These are phyloP conservation scores for Caenorhabditis briggsae DNA, from an alignment of 1,140 invertebrate species.

Conservation along the genomic window DNA sequence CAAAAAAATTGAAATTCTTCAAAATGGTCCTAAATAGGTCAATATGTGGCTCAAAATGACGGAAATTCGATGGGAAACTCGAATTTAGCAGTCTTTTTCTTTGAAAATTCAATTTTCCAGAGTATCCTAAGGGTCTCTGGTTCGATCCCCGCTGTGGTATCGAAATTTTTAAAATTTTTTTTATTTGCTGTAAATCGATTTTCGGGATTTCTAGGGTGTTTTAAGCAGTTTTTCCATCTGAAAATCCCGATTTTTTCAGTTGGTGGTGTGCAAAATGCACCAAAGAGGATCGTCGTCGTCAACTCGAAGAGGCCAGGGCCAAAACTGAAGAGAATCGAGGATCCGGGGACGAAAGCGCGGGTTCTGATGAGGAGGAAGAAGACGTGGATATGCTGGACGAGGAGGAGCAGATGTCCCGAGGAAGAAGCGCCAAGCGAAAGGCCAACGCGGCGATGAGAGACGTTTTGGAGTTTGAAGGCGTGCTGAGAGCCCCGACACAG, in stretches of 20 bases:
- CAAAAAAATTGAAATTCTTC: no score
- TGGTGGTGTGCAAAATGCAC: slow-evolving; percentile 42
- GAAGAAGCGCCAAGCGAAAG: slow-evolving; percentile 2
- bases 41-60: no score
- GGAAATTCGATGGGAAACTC: no score
- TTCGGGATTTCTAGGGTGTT: no score
- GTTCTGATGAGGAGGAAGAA: slow-evolving; percentile 9
- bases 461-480: slow-evolving; percentile 38
- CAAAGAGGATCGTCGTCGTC: slow-evolving; percentile 13
- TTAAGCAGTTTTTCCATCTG: no score
- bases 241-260: not conserved
- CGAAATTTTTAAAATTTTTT: no score
- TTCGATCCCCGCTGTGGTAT: no score
- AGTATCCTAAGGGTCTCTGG: no score
- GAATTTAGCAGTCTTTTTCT: no score
- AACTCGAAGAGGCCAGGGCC: slow-evolving; percentile 5
- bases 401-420: not conserved
- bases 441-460: slow-evolving; percentile 33
- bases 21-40: no score
- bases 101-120: no score
- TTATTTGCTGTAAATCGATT: no score
- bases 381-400: not conserved
- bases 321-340: not conserved
- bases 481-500: not conserved
- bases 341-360: not conserved